Evolutionary conservation across 2,888 invertebrate genomes (phyloP), one percentile per base, ranked within the genome.

Genomic region (Lottia gigantea): DNA sequence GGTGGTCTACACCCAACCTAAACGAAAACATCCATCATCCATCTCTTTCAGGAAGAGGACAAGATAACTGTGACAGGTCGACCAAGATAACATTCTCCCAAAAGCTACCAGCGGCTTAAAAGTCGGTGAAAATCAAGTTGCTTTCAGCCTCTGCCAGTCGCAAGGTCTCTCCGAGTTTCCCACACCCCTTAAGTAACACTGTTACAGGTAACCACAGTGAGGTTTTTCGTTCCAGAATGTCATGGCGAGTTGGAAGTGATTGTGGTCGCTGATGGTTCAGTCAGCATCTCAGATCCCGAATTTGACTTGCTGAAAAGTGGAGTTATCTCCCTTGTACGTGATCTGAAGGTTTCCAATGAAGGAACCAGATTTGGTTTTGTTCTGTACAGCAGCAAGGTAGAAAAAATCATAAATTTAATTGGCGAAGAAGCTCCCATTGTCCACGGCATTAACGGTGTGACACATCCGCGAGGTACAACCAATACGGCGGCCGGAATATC

Each of bases 241-340:
- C 40, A 40, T 8, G 40, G 40, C 2, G 40, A 40, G 40, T 55
- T 55, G 14, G 55, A 55, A 23, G 16, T 55, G 14, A 23, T 55
- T 14, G 55, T 55, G 11, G 55, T 55, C 3, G 55, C 55, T 55
- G 55, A 55, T 55, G 55, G 55, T 11, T 55, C 55, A 55, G 55
- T 23, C 11, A 55, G 55, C 23, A 23, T 55, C 23, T 19, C 19
- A 12, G 55, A 23, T 14, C 19, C n/a, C 7, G 23, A 55, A 19
- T 55, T 55, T 19, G 55, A 11, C n/a, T 12, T 55, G 19, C 23
- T 55, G 55, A 55, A 55, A 23, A 55, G 23, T 11, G 19, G 19
- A 2, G 55, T 55, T 23, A 55, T 19, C 23, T 23, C 19, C 14
- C 23, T 55, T 2, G 55, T 55, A 0, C 12, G 4, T 19, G 55